Conservation (phyloP, 2,888 invertebrate genomes). For the Oscheius myriophilus region DNA sequence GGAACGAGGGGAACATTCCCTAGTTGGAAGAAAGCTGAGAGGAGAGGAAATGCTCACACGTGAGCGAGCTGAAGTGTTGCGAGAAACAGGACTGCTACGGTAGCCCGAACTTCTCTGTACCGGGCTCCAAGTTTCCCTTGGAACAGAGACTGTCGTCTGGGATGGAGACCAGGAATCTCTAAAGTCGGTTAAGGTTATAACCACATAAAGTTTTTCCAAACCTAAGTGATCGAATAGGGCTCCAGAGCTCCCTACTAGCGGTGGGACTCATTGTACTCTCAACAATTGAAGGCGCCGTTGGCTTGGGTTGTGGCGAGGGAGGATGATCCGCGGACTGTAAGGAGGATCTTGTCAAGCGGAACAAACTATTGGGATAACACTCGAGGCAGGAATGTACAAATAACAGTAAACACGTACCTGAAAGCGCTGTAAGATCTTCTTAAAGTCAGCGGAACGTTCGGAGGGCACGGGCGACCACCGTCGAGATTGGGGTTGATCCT, state of each 20-base stretch:
- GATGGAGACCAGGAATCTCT: conserved; percentile 30
- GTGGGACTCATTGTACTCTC: conserved; percentile 30
- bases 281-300: conserved; percentile 1
- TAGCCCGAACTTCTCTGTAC: conserved; percentile 38
- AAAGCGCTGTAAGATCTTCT: conserved; percentile 54
- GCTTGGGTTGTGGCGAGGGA: conserved; percentile 9
- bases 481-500: conserved; percentile 20
- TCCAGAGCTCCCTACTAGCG: conserved; percentile 26
- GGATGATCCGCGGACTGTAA: conserved; percentile 35
- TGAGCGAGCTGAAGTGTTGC: conserved; percentile 50
- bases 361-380: conserved; percentile 30
- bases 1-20: conserved; percentile 50
- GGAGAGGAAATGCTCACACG: conserved; percentile 52
- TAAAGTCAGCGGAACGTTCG: conserved; percentile 55
- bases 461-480: conserved; percentile 26
- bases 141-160: conserved; percentile 11
- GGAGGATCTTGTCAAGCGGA: conserved; percentile 18
- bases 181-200: background rate
- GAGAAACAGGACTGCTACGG: conserved; percentile 49
- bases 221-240: conserved; percentile 26
- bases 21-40: conserved; percentile 43
- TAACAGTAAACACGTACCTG: conserved; percentile 45
- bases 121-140: conserved; percentile 31
- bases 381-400: conserved; percentile 19
- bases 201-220: background rate